These are phyloP conservation scores for Tachypleus tridentatus DNA, from an alignment of 1,140 invertebrate genomes.

Conservation along the genomic window DNA sequence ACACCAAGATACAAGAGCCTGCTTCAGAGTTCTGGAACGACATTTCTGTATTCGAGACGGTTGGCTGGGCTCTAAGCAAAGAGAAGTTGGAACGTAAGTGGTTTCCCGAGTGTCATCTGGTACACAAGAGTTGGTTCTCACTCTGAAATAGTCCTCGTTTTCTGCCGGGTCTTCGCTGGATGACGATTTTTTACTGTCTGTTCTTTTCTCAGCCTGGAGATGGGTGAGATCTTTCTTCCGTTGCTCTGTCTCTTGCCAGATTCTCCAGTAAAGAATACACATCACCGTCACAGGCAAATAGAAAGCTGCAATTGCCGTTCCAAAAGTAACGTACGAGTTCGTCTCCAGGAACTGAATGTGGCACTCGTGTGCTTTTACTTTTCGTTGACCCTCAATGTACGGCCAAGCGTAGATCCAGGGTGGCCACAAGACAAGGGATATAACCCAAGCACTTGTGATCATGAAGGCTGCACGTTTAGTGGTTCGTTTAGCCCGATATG, in stretches of 20 bases:
- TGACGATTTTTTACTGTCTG: conserved; percentile 77
- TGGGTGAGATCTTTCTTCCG: conserved; percentile 87
- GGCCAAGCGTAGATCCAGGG: conserved; percentile 49
- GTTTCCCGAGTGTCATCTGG: conserved; percentile 12
- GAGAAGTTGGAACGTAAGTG: conserved; percentile 14
- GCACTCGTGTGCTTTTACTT: conserved; percentile 38
- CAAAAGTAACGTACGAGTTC: conserved; percentile 40
- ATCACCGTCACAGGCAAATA: conserved; percentile 41
- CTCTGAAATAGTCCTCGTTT: conserved; percentile 11
- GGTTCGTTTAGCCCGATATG: conserved; percentile 43
- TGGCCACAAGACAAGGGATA: conserved; percentile 42
- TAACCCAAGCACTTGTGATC: conserved; percentile 35
- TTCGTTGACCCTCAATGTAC: conserved; percentile 37
- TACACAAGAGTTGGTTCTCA: conserved; percentile 19
- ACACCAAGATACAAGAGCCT: conserved; percentile 23
- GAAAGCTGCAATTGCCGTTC: conserved; percentile 41
- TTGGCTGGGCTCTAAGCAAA: conserved; percentile 13
- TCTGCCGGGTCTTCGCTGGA: conserved; percentile 45
- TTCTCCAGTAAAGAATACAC: conserved; percentile 40
- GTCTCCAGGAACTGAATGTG: conserved; percentile 44
- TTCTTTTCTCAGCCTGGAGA: conserved; percentile 81
- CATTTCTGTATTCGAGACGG: conserved; percentile 9
- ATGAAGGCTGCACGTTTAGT: conserved; percentile 39
- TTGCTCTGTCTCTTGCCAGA: conserved; percentile 94
- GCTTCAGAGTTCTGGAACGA: conserved; percentile 10